Evolutionary conservation across 2,888 invertebrate species (phyloP), one percentile per base, ranked within the genome.

Genomic region (Caenorhabditis sp.): DNA sequence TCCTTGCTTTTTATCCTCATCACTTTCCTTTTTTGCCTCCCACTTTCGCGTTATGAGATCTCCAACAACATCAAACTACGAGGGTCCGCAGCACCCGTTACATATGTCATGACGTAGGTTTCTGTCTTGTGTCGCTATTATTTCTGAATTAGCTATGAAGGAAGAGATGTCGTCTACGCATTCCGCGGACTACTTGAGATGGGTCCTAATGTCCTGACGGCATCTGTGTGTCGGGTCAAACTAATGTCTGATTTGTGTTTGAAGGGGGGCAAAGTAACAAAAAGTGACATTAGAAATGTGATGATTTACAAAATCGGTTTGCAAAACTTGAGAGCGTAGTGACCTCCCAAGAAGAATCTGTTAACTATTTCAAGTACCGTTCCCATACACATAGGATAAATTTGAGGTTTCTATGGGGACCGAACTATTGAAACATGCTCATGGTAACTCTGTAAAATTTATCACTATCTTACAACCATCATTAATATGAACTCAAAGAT

Each of bases 111-210:
- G 72, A 61, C 72, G 72, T 61, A 22, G 66, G n/a, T 22, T 47
- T 66, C 54, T 54, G 69, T 35, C 54, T 51, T 41, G 63, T 68
- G 68, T 61, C 68, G 76, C 68, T 68, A 61, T 75, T 59, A 7
- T 75, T 56, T 75, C 68, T 54, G 49, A 76, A 73, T 73, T 49
- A 31, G 61, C 28, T 61, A 73, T 73, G 59, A 80, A 56, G 61
- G 14, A 44, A 61, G 24, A 63, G 41, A 38, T 24, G 38, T 61
- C 19, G 64, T 44, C 66, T 44, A 75, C 63, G 68, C 72, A 70
- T 66, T 59, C 61, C 41, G n/a, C 59, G 75, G 38, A 69, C 59
- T 69, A 69, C 66, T 61, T 68, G 41, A 54, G 66, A 66, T 49
- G 47, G n/a, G 44, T 47, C n/a, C n/a, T 47, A 31, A 44, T 51